phyloP scores from a whole-genome alignment of 2,113 vertebrate genomes.

The Otus sunia region DNA sequence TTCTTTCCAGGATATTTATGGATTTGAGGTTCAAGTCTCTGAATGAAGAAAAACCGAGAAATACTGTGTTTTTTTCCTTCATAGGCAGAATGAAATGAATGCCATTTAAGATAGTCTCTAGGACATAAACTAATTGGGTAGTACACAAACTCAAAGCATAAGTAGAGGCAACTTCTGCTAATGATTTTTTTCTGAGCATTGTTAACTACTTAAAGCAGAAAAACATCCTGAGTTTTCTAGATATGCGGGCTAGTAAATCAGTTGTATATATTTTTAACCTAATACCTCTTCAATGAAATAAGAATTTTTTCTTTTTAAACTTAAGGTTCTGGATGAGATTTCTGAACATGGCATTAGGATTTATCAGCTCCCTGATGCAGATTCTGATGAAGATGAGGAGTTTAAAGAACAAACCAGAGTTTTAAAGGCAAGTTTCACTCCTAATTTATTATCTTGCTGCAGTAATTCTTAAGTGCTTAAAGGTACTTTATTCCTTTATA shows the following conservation, averaged over 20 bases:
- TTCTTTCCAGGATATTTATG: background rate
- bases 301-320: background rate
- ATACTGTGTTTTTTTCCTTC: background rate
- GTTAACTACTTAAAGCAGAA: background rate
- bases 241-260: background rate
- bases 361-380: slow-evolving; percentile 91
- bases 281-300: background rate
- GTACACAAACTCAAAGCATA: background rate
- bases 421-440: slow-evolving; percentile 78
- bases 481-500: background rate
- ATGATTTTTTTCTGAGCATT: background rate
- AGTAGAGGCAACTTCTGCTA: background rate
- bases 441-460: background rate
- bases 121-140: background rate
- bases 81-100: background rate
- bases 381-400: slow-evolving; percentile 94
- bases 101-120: background rate
- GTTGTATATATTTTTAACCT: background rate
- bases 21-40: background rate
- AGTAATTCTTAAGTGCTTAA: background rate
- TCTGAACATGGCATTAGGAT: slow-evolving; percentile 89
- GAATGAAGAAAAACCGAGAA: background rate
- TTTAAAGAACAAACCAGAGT: slow-evolving; percentile 94
- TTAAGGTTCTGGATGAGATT: slow-evolving; percentile 89
- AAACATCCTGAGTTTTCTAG: background rate